Percentiles rank a stretch among this genome's conserved stretches.
Evolutionary conservation across 2,113 vertebrate species (phyloP).

Genomic region (Rousettus leschenaultii): DNA sequence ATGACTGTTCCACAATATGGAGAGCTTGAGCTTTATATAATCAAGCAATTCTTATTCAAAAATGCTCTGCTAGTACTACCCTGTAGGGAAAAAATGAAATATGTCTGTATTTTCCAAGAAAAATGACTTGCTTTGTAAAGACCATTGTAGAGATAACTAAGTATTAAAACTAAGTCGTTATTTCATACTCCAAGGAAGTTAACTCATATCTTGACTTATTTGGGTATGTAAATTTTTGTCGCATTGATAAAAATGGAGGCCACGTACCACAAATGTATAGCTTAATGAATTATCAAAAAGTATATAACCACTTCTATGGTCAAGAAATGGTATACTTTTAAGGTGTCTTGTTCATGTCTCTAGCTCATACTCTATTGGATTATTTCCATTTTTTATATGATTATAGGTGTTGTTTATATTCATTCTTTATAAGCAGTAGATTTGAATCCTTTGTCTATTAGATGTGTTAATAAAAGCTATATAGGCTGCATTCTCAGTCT

Average conservation of each 20-base stretch:
- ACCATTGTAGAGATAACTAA: not conserved
- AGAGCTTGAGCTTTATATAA: constrained; percentile 35
- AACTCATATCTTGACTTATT: not conserved
- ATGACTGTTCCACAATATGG: constrained; percentile 26
- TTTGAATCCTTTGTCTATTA: not conserved
- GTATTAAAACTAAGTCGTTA: constrained; percentile 29
- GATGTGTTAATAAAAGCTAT: not conserved
- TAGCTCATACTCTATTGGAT: not conserved
- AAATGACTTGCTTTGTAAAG: constrained; percentile 8
- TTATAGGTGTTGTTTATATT: not conserved
- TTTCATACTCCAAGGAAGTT: constrained; percentile 20
- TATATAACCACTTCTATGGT: not conserved
- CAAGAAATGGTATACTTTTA: not conserved
- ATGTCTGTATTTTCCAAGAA: constrained; percentile 12
- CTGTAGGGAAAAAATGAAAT: constrained; percentile 48
- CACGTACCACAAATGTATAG: not conserved
- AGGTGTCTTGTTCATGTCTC: not conserved
- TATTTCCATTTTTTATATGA: not conserved
- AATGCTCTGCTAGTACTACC: not conserved
- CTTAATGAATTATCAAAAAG: not conserved
- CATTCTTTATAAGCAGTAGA: not conserved
- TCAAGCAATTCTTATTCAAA: constrained; percentile 51
- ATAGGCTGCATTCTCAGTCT: not conserved
- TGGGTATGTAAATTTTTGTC: not conserved
- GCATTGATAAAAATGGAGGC: not conserved